phyloP scores from a whole-genome alignment of 2,797 vertebrate genomes.

The Enteromius treurensis region DNA sequence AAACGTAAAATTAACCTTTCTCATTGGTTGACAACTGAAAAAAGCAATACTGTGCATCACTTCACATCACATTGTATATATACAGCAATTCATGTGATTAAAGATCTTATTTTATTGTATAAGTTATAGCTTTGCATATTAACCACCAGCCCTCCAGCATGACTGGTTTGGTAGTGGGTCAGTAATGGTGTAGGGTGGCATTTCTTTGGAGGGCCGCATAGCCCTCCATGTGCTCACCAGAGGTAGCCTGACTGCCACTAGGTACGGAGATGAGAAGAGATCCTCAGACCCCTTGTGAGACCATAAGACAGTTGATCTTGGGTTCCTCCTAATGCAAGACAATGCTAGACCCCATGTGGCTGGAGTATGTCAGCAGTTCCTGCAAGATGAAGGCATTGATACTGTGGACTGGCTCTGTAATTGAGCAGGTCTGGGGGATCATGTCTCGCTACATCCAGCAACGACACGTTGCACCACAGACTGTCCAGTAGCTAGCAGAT shows the following conservation, averaged over 20 bases:
- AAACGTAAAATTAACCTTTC: neutral
- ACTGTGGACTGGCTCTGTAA: too few species aligned
- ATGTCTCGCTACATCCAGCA: too few species aligned
- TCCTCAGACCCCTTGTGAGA: too few species aligned
- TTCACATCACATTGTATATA: neutral
- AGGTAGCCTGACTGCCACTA: constrained; percentile 4
- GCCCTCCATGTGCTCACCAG: neutral
- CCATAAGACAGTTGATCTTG: too few species aligned
- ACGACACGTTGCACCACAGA: too few species aligned
- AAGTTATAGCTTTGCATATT: neutral
- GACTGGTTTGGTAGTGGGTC: too few species aligned
- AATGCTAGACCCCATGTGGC: too few species aligned
- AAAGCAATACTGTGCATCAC: neutral
- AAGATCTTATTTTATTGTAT: neutral
- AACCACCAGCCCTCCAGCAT: neutral
- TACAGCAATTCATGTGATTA: neutral
- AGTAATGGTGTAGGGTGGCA: neutral
- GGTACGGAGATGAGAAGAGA: neutral
- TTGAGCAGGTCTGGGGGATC: too few species aligned
- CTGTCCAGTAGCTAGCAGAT: too few species aligned
- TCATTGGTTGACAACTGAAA: neutral
- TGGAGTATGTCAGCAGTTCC: too few species aligned
- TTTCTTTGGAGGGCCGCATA: neutral
- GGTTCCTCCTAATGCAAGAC: too few species aligned
- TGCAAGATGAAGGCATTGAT: too few species aligned